These are phyloP conservation scores for Garrulus glandarius DNA, from an alignment of 2,797 vertebrate species.

Conservation along the genomic window DNA sequence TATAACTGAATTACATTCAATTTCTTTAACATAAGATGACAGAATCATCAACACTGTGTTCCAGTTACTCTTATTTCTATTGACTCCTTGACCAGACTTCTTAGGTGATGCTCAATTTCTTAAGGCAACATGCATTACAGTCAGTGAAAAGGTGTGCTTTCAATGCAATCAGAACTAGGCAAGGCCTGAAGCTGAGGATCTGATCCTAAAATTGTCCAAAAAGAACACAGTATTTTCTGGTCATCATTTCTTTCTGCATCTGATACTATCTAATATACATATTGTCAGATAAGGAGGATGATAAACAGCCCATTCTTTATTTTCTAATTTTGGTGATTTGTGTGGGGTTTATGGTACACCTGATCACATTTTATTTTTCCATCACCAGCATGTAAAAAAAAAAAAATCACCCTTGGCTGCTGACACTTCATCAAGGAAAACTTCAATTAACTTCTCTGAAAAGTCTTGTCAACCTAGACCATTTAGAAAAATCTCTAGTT, in stretches of 20 bases:
- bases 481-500: background rate
- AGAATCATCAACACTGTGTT: background rate
- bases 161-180: background rate
- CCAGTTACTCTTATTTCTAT: background rate
- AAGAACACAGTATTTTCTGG: background rate
- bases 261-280: accelerated
- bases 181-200: background rate
- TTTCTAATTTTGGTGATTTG: background rate
- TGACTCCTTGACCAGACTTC: background rate
- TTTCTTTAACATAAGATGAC: background rate
- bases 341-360: accelerated
- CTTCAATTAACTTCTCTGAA: background rate
- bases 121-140: background rate
- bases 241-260: background rate
- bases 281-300: background rate
- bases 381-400: background rate
- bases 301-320: background rate
- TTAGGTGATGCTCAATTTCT: background rate
- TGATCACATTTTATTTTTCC: background rate
- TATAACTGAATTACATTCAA: background rate
- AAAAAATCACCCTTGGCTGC: background rate
- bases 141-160: background rate
- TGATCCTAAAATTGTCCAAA: background rate
- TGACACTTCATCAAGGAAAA: background rate
- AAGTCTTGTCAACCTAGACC: background rate